phyloP scores from a whole-genome alignment of 2,888 invertebrate species.

The Cephus nigrinus region DNA sequence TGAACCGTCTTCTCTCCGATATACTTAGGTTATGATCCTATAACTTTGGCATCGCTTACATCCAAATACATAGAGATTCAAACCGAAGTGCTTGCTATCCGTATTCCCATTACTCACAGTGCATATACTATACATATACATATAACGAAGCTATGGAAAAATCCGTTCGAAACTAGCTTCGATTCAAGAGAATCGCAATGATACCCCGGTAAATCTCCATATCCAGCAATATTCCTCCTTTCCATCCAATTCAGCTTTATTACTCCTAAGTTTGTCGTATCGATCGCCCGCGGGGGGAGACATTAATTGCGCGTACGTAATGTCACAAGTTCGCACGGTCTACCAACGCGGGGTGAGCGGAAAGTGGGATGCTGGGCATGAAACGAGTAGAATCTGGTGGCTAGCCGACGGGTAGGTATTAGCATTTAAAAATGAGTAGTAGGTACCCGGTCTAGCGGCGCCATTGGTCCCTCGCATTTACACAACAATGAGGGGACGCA shows the following conservation, averaged over 20 bases:
- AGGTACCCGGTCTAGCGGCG: constrained; percentile 57
- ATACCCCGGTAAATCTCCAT: background rate
- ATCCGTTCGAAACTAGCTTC: background rate
- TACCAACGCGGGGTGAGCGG: background rate
- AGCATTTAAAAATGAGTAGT: constrained; percentile 61
- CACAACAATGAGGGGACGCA: constrained; percentile 63
- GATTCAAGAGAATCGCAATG: background rate
- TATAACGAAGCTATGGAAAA: background rate
- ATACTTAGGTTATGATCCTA: background rate
- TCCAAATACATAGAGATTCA: background rate
- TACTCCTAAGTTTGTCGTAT: background rate
- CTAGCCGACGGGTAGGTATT: constrained; percentile 44
- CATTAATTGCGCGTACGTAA: background rate
- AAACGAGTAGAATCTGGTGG: background rate
- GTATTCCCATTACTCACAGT: background rate
- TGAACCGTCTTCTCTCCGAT: background rate
- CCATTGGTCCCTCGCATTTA: constrained; percentile 63
- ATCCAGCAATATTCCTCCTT: background rate
- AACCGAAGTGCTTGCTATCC: background rate
- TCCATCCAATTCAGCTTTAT: background rate
- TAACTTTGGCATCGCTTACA: background rate
- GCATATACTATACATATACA: background rate
- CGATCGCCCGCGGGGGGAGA: background rate
- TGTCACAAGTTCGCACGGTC: background rate
- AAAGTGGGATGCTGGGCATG: background rate